phyloP scores from a whole-genome alignment of 2,113 vertebrate species.

The Crotalus helleri region DNA sequence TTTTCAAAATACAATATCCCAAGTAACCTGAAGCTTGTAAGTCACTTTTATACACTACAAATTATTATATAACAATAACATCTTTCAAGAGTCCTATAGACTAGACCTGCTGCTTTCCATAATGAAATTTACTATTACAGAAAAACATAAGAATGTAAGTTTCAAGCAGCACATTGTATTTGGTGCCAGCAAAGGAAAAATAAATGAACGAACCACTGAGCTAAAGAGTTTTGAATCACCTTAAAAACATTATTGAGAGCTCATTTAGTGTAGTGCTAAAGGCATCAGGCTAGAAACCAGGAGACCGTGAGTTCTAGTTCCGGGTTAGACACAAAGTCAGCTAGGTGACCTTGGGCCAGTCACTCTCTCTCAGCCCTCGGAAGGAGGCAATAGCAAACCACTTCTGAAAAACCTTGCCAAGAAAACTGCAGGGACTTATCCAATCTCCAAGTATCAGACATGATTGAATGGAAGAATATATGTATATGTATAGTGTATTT shows the following conservation, averaged over 20 bases:
- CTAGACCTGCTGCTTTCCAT: neutral
- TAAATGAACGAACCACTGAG: neutral
- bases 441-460: too few relatives aligned
- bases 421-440: too few relatives aligned
- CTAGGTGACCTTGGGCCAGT: too few relatives aligned
- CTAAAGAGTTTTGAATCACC: neutral
- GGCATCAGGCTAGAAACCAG: neutral
- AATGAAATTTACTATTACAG: neutral
- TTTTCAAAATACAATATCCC: neutral
- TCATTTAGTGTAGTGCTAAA: neutral
- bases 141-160: neutral
- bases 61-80: neutral
- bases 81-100: neutral
- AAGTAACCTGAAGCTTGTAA: neutral
- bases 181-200: neutral
- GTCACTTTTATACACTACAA: neutral
- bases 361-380: too few relatives aligned
- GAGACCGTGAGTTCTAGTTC: neutral
- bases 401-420: too few relatives aligned
- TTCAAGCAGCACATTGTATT: neutral
- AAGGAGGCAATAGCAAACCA: too few relatives aligned
- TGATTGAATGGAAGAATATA: too few relatives aligned
- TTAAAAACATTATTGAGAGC: neutral
- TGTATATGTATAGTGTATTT: too few relatives aligned
- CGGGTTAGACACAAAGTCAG: too few relatives aligned